Base-by-base conservation (phyloP, 2,888 invertebrate genomes). In the Cosmia trapezina region DNA sequence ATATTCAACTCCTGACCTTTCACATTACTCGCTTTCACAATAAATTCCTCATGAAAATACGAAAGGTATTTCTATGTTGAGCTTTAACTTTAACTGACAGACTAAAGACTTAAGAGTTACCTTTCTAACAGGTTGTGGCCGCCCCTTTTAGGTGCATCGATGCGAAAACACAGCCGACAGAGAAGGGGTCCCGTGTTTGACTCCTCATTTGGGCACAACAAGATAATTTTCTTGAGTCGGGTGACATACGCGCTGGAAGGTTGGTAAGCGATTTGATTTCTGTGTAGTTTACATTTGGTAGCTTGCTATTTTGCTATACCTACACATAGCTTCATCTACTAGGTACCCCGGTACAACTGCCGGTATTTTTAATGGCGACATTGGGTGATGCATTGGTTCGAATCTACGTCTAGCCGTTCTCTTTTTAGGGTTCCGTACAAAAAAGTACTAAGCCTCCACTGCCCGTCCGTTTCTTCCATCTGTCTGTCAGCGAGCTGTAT, bases 161-260 rank as follows among this genome's bases (percentile, higher is more conserved):
- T 75, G 90, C 87, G 91, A 83, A 86, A 91, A 92, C 90, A 87
- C 90, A 89, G 87, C 89, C 81, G 78, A 84, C 83, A 84, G 86
- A 84, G 86, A 83, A 76, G 83, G 89, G 88, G 85, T 78, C 81
- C 81, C 78, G 78, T 88, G 89, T 93, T 93, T 92, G 92, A 92
- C 92, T 92, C 91, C 88, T 91, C 89, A 85, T 91, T 92, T 88
- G 81, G 84, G 87, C 84, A 87, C 86, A 89, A 91, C 89, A 88
- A 89, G 89, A 89, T 90, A 90, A 91, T 92, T 90, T 85, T 65
- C 83, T 86, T 67, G 61, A 72, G 75, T 69, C 49, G 59, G 54
- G 33, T 61, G 62, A 86, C 85, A 86, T 68, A 88, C 85, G 14
- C 75, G 14, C 41, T 19, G 12, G 37, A 68, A 28, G 41, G 57